Evolutionary conservation across 2,888 invertebrate species (phyloP), one percentile per base, ranked within the genome.

Genomic region (Andrena haemorrhoa): DNA sequence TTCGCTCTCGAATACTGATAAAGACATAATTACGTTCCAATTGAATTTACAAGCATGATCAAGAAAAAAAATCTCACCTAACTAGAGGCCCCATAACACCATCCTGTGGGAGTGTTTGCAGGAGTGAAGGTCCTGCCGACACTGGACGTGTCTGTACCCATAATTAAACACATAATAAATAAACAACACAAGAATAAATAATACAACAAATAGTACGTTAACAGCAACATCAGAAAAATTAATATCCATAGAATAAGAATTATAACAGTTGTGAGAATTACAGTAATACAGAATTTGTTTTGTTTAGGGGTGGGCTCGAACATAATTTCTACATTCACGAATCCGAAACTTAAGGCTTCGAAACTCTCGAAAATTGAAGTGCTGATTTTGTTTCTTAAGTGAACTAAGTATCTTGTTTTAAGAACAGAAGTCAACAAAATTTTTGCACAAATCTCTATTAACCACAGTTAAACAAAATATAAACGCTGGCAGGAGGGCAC

Each of bases 51-150:
- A 56, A 51, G 12, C 29, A 76, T 56, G 26, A 58, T 56, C 31
- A 74, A 47, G 47, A 65, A 68, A 85, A 68, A 71, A 69, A 77
- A 81, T 84, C 92, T 94, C 94, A 95, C 95, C 95, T 95, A 94
- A 95, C 95, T 93, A 95, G 94, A 89, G 95, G 95, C 89, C 95
- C 95, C 92, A 94, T 93, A 89, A 92, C 93, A 83, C 94, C 93
- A 88, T 95, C 95, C 87, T 94, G 93, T 71, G 95, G 94, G 84
- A 95, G 94, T 89, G 94, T 94, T 89, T 95, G 95, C 73, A 95
- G 93, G 84, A 95, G 92, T 78, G 95, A 95, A 70, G 95, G 95
- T 87, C 95, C 95, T 83, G 95, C 95, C 65, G 95, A 95, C 84
- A 95, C 94, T 86, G 95, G 95, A 89, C 96, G 95, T 90, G 95